Evolutionary conservation across 2,797 vertebrate genomes (phyloP), one percentile per base, ranked within the genome.

Genomic region (Nannoperca obscura): DNA sequence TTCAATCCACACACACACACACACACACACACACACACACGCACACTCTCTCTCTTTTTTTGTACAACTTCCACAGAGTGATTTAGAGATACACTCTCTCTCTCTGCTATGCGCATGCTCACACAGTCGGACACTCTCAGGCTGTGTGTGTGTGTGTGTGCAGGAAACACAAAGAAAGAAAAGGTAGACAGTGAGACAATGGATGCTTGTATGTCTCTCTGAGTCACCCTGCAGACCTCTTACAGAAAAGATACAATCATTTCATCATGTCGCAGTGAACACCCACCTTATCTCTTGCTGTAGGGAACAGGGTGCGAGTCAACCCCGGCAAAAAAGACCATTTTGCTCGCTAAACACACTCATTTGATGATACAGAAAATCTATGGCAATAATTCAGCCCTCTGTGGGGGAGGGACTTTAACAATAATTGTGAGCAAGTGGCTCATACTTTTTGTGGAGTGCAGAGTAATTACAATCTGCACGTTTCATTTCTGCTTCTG

Each of bases 241-340:
- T 87, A 83, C 87, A 86, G 63, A 84, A 81, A 74, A 88, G 81
- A 89, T 77, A 87, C 67, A 82, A 89, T 90, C 86, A 83, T 92
- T 91, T 92, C 91, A 92, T 92, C 89, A 85, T 78, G 81, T 87
- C 78, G 7, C 79, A 58, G 62, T 38, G 66, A 86, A 85, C 83
- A 88, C 70, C 77, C 55, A 78, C 81, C 86, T 88, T 86, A 86
- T 91, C 86, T 81, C 19, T 34, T 32, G 77, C 85, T 83, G 78
- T 73, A 70, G 79, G 88, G 84, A 88, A 61, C 72, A 75, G 73
- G 72, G 78, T 78, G 74, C 80, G 81, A 84, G 86, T 86, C 85
- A 89, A 74, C 36, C 61, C 46, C 66, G 47, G 60, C 42, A 32
- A 77, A 86, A 70, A 49, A 80, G 54, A 62, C 68, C 61, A 78